phyloP scores from a whole-genome alignment of 2,797 vertebrate genomes.

The Enoplosus armatus region DNA sequence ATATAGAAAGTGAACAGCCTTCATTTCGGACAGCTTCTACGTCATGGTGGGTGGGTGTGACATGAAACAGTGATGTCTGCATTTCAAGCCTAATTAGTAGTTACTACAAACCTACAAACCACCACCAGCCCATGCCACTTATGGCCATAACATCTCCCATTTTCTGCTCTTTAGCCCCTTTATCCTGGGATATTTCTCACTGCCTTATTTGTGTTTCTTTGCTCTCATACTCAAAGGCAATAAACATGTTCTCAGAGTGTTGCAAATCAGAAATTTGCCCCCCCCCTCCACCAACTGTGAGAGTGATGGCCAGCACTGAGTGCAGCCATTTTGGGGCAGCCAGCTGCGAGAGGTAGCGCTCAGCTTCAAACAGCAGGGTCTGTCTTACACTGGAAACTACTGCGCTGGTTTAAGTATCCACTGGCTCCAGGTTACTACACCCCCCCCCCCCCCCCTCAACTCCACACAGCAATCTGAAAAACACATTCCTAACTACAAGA shows the following conservation, averaged over 20 bases:
- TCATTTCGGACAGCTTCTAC: neutral
- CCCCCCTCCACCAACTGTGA: conserved; percentile 87
- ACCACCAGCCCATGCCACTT: conserved; percentile 88
- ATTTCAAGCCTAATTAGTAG: conserved; percentile 88
- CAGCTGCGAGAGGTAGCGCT: conserved; percentile 73
- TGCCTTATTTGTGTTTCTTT: conserved; percentile 88
- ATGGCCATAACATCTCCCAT: conserved; percentile 92
- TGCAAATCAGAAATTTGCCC: conserved; percentile 92
- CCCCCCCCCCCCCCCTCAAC: neutral
- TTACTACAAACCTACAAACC: conserved; percentile 74
- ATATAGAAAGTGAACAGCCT: neutral
- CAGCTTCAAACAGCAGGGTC: conserved; percentile 66
- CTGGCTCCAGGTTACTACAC: conserved; percentile 23
- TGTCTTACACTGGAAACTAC: conserved; percentile 34
- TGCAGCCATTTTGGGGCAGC: conserved; percentile 71
- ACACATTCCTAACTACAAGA: neutral
- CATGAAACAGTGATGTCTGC: conserved; percentile 51
- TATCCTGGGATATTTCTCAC: conserved; percentile 85
- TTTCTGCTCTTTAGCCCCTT: conserved; percentile 91
- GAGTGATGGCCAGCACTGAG: conserved; percentile 78
- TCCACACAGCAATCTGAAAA: neutral
- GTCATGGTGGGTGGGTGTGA: neutral
- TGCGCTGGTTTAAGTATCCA: conserved; percentile 64
- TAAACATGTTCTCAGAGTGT: conserved; percentile 79
- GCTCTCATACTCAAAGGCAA: conserved; percentile 89